Percentiles rank a stretch among this genome's conserved stretches.
Evolutionary conservation across 2,113 vertebrate species (phyloP).

Genomic region (Phocoena sinus): DNA sequence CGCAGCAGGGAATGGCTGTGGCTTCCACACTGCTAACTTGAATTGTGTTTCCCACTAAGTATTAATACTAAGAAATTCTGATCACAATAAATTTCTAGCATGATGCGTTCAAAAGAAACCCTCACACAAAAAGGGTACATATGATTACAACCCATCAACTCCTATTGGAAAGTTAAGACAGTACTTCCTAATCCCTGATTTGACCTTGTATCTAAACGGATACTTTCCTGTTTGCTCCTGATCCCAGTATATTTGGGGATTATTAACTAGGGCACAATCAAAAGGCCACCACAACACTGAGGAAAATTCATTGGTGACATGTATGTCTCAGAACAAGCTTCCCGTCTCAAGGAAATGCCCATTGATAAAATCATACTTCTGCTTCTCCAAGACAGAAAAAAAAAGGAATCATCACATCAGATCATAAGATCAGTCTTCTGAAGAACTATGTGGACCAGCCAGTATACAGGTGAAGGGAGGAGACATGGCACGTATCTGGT

Average conservation of each 20-base stretch:
- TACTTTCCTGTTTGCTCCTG: background rate
- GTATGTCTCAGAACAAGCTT: background rate
- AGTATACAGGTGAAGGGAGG: background rate
- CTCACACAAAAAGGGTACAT: background rate
- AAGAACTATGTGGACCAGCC: background rate
- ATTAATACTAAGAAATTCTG: background rate
- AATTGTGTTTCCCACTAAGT: background rate
- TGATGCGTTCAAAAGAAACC: background rate
- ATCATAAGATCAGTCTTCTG: background rate
- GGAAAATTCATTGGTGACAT: background rate
- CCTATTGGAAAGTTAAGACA: background rate
- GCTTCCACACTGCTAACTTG: background rate
- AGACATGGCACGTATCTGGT: background rate
- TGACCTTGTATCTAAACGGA: background rate
- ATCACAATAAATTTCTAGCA: background rate
- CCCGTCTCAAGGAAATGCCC: background rate
- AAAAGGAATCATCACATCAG: background rate
- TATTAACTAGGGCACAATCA: background rate
- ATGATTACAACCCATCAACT: background rate
- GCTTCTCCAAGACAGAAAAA: background rate
- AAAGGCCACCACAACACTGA: background rate
- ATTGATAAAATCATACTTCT: constrained; percentile 42
- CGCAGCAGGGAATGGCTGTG: background rate
- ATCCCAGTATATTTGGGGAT: background rate
- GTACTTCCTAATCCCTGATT: background rate